Evolutionary conservation across 2,797 vertebrate genomes (phyloP), one percentile per base, ranked within the genome.

Genomic region (Catharus ustulatus): DNA sequence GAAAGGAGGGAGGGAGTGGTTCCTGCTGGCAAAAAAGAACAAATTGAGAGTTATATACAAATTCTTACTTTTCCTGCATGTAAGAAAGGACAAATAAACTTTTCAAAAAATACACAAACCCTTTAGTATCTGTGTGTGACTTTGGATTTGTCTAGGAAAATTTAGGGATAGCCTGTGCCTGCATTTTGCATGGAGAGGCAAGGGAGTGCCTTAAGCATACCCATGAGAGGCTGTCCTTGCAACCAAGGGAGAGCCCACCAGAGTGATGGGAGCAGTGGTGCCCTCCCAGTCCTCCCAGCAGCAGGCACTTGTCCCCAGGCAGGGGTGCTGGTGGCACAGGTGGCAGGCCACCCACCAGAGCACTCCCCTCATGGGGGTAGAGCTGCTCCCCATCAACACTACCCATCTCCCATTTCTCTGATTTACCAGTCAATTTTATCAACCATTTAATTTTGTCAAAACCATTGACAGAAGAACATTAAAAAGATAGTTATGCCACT

Each of bases 391-490:
- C 4, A 4, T 36, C 0, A 1, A 13, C 17, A 29, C 23, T 57
- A 24, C 63, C 48, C 1, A 0, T 26, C 59, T 94, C 69, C 62
- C 3, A 1, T 89, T 82, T 76, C 61, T 85, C 84, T 77, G 38
- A 87, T 90, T 89, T 84, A 84, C 55, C 5, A 5, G 68, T 64
- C 90, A 89, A 74, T 92, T 91, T 93, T 80, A 85, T 89, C 83
- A 80, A 72, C 48, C 64, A 64, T 89, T 96, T 92, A 90, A 94
- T 95, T 96, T 91, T 90, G 34, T 87, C 74, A 71, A 92, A 93
- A 77, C 87, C 90, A 61, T 68, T 91, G 86, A 80, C 79, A 89
- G 88, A 93, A 92, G 83, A 87, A 74, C 64, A 90, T 93, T 96
- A 88, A 82, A 84, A 86, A 52, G 52, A 79, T 77, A 92, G 67